phyloP scores from a whole-genome alignment of 2,797 vertebrate genomes.

The Rhinoraja longicauda region DNA sequence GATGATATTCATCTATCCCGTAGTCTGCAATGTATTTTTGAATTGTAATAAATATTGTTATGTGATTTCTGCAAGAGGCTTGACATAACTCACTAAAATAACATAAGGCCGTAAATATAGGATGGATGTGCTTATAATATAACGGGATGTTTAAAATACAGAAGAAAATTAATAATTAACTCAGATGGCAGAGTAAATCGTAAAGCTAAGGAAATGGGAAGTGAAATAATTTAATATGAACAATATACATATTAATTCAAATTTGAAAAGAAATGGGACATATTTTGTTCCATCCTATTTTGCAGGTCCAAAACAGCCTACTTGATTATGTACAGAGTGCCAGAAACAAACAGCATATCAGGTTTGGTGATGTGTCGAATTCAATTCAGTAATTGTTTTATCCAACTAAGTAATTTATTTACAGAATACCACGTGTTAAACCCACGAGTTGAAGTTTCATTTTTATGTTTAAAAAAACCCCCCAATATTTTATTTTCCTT shows the following conservation, averaged over 20 bases:
- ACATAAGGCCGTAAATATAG: not conserved
- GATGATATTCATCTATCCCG: not conserved
- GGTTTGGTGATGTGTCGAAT: not conserved
- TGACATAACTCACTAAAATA: not conserved
- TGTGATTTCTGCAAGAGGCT: not conserved
- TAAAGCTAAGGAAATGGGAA: not conserved
- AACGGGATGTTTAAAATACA: not conserved
- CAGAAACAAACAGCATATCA: not conserved
- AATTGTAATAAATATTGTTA: not conserved
- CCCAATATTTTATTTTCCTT: too few relatives aligned
- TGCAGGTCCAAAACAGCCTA: constrained; percentile 4
- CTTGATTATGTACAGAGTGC: constrained; percentile 27
- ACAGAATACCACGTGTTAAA: not conserved
- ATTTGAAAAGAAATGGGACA: not conserved
- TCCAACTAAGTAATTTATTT: not conserved
- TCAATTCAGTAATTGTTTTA: not conserved
- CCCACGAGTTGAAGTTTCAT: not conserved
- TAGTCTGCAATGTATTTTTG: not conserved
- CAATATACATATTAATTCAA: not conserved
- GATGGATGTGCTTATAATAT: not conserved
- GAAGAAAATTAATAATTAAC: not conserved
- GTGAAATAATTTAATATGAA: not conserved
- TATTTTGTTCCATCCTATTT: not conserved
- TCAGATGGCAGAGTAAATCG: not conserved
- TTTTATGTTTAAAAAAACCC: not conserved